These are phyloP conservation scores for Psittacula echo DNA, from an alignment of 2,797 vertebrate genomes.

Conservation along the genomic window DNA sequence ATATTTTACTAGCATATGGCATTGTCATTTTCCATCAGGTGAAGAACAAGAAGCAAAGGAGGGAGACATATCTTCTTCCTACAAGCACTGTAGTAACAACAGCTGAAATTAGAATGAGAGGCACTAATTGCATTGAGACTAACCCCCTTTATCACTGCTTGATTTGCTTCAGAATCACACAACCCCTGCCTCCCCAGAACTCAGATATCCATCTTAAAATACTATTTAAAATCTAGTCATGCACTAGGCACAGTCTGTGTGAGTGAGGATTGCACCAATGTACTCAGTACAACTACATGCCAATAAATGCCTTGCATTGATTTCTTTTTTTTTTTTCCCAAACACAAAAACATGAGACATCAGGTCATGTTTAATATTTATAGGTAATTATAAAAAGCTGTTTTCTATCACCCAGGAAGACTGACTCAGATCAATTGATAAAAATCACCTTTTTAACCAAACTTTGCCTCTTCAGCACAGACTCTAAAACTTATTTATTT, in stretches of 20 bases:
- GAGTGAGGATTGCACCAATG: not conserved
- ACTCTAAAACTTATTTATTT: not conserved
- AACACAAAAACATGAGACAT: not conserved
- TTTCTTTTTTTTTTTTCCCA: not conserved
- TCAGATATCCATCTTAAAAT: not conserved
- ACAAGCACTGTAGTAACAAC: not conserved
- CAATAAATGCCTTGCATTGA: not conserved
- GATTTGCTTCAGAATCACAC: not conserved
- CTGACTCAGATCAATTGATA: not conserved
- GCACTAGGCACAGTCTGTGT: not conserved
- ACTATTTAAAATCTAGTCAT: not conserved
- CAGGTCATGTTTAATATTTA: not conserved
- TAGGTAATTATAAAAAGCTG: not conserved
- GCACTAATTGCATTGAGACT: not conserved
- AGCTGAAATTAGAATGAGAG: not conserved
- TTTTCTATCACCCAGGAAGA: not conserved
- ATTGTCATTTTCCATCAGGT: conserved; percentile 33
- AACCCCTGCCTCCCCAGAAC: not conserved
- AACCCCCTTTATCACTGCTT: not conserved
- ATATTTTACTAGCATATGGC: conserved; percentile 19
- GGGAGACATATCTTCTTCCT: not conserved
- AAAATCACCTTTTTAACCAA: not conserved
- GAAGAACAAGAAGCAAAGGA: not conserved
- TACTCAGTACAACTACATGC: not conserved
- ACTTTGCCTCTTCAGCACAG: not conserved